These are phyloP conservation scores for Diorhabda elongata DNA, from an alignment of 1,140 invertebrate genomes.

Conservation along the genomic window DNA sequence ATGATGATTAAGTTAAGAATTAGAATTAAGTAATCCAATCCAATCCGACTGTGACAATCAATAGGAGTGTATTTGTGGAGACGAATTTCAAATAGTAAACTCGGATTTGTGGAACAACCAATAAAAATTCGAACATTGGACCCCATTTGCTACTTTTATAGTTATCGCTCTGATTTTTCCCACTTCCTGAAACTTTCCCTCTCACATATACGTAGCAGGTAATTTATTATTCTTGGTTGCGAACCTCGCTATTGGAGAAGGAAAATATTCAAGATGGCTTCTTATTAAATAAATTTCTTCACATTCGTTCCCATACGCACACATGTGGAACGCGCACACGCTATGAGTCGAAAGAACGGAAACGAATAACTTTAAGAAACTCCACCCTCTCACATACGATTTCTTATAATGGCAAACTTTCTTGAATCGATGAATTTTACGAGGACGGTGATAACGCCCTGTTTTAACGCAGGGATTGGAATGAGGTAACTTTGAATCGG, in stretches of 20 bases:
- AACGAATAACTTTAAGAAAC: constrained; percentile 8
- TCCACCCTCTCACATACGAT: constrained; percentile 12
- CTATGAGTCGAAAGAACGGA: constrained; percentile 5
- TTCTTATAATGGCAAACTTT: neutral
- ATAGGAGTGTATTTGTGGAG: too few relatives aligned
- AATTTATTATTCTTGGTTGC: constrained; percentile 13
- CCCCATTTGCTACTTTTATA: constrained; percentile 10
- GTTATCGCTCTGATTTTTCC: constrained; percentile 5
- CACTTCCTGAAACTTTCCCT: constrained; percentile 1
- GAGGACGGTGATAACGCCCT: too few relatives aligned
- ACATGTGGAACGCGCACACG: neutral
- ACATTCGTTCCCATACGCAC: constrained; percentile 10
- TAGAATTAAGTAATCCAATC: too few relatives aligned
- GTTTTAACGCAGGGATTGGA: too few relatives aligned
- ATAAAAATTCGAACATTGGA: neutral
- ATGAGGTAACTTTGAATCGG: too few relatives aligned
- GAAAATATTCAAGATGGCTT: constrained; percentile 16
- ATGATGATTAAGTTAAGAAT: too few relatives aligned
- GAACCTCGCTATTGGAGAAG: constrained; percentile 8
- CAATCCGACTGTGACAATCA: too few relatives aligned
- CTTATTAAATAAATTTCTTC: constrained; percentile 16
- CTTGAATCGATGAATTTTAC: neutral
- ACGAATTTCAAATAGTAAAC: too few relatives aligned
- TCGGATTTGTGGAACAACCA: neutral
- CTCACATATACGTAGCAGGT: neutral